Conservation (phyloP, 2,888 invertebrate species). For the Lymantria dispar region DNA sequence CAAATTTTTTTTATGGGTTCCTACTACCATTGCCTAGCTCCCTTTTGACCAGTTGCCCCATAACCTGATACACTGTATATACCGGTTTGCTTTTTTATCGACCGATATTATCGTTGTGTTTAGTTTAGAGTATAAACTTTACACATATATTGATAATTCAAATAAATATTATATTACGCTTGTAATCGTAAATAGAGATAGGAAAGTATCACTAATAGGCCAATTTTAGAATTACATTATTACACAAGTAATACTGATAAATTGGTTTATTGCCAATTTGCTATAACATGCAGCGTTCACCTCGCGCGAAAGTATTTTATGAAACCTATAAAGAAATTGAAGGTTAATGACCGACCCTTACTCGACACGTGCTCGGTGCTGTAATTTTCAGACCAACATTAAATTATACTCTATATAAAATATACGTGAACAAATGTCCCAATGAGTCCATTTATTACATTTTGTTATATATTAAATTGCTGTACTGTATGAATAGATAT, state of each 20-base stretch:
- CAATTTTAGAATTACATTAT: not conserved
- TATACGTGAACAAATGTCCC: conserved; percentile 1
- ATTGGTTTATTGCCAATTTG: not conserved
- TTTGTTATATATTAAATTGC: not conserved
- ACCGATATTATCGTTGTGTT: too few relatives aligned
- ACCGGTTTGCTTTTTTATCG: too few relatives aligned
- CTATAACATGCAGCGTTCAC: conserved; percentile 44
- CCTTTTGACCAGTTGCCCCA: too few relatives aligned
- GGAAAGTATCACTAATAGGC: too few relatives aligned
- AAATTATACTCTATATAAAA: conserved; percentile 28
- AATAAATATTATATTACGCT: too few relatives aligned
- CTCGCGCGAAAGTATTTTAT: conserved; percentile 68
- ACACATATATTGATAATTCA: too few relatives aligned
- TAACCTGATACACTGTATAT: too few relatives aligned
- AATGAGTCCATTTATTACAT: not conserved
- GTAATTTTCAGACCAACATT: conserved; percentile 33
- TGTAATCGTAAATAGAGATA: too few relatives aligned
- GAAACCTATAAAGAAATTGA: conserved; percentile 52
- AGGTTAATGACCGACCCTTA: conserved; percentile 71
- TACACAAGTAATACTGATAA: too few relatives aligned
- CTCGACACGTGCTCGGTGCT: conserved; percentile 49
- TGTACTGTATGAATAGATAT: not conserved
- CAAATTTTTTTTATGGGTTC: too few relatives aligned
- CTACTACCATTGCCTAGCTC: too few relatives aligned
- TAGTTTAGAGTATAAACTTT: too few relatives aligned